Conservation (phyloP, 2,888 invertebrate species). For the Cyaniris semiargus region DNA sequence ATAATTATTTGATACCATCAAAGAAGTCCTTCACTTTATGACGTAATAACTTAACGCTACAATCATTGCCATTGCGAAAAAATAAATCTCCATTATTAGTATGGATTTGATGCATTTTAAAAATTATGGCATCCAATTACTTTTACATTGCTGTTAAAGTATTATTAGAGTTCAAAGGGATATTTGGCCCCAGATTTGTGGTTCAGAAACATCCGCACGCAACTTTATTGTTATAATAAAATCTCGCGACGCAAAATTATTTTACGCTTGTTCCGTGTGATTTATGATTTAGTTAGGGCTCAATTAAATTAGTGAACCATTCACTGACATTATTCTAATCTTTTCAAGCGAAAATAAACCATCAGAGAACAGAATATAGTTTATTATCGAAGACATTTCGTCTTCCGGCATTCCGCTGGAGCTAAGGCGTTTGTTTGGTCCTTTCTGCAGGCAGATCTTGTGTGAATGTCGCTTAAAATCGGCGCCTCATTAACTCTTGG, state of each 20-base stretch:
- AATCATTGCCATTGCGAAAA: neutral
- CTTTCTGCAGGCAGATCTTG: neutral
- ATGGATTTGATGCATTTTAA: conserved; percentile 16
- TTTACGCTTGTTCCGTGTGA: conserved; percentile 58
- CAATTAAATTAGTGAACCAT: conserved; percentile 24
- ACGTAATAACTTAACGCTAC: neutral
- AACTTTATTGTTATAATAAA: conserved; percentile 70
- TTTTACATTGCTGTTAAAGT: conserved; percentile 46
- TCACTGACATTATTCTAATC: neutral
- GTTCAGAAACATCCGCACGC: conserved; percentile 55
- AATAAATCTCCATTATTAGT: neutral
- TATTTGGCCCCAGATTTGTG: conserved; percentile 60
- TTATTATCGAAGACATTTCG: neutral
- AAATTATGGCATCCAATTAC: conserved; percentile 40
- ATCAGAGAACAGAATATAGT: neutral
- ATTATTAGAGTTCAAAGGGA: conserved; percentile 54
- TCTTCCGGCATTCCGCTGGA: neutral
- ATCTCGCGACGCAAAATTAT: conserved; percentile 56
- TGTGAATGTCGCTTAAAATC: conserved; percentile 40
- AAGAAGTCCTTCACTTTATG: no score
- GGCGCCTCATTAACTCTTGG: conserved; percentile 51
- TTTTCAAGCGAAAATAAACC: neutral
- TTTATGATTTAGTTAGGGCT: conserved; percentile 48
- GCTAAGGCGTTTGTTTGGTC: conserved; percentile 11
- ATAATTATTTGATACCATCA: no score